These are phyloP conservation scores for Enteromius viviparus DNA, from an alignment of 2,797 vertebrate species.

Conservation along the genomic window DNA sequence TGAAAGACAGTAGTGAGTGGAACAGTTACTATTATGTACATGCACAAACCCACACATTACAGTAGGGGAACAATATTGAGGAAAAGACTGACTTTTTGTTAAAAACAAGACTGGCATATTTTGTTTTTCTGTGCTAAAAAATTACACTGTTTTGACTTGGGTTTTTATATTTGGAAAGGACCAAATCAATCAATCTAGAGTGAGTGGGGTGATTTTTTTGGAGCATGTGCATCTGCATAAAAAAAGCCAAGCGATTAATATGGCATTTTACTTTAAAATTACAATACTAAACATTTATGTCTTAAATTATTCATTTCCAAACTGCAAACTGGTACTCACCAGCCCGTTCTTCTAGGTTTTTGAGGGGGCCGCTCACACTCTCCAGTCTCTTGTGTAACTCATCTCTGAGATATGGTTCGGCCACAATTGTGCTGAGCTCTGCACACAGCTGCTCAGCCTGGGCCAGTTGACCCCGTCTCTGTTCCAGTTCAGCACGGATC, in stretches of 20 bases:
- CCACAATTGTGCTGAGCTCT: constrained; percentile 89
- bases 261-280: not conserved
- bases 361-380: constrained; percentile 87
- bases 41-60: not conserved
- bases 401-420: constrained; percentile 94
- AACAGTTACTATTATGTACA: not conserved
- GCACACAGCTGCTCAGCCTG: constrained; percentile 87
- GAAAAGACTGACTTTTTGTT: not conserved
- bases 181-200: not conserved
- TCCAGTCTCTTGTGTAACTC: constrained; percentile 93
- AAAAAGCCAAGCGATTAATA: not conserved
- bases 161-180: not conserved
- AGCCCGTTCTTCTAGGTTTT: constrained; percentile 91
- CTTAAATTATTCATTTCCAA: not conserved
- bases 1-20: constrained; percentile 63
- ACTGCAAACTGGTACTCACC: constrained; percentile 73
- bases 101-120: too few species aligned
- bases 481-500: constrained; percentile 91
- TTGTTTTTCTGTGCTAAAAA: not conserved
- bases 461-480: constrained; percentile 79
- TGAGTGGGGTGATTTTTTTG: not conserved
- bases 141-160: not conserved
- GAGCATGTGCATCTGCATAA: not conserved
- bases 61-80: not conserved
- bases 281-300: not conserved